These are phyloP conservation scores for Pelusios castaneus DNA, from an alignment of 2,113 vertebrate species.

Conservation along the genomic window DNA sequence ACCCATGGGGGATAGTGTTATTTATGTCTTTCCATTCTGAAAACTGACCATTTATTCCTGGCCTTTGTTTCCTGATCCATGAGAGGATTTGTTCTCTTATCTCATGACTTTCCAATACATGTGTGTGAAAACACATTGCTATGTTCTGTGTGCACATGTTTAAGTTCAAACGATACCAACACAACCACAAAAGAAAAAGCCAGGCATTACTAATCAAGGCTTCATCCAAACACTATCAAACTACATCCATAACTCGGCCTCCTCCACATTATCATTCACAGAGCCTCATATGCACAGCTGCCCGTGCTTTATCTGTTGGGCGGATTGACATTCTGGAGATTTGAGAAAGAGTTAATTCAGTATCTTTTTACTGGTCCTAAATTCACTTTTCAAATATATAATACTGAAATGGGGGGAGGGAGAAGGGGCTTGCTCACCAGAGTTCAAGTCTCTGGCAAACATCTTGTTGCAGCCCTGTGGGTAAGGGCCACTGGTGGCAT, in stretches of 20 bases:
- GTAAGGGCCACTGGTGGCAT: constrained; percentile 25
- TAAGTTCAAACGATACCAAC: not conserved
- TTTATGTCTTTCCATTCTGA: not conserved
- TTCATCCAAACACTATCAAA: not conserved
- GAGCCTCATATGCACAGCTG: not conserved
- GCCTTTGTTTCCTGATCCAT: not conserved
- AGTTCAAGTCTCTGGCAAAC: constrained; percentile 43
- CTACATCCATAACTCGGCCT: not conserved
- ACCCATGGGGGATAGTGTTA: not conserved
- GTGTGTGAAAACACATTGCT: not conserved
- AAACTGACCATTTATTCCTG: not conserved
- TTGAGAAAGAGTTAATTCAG: constrained; percentile 11
- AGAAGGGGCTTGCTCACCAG: not conserved
- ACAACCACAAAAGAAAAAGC: not conserved
- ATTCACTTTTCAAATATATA: constrained; percentile 53
- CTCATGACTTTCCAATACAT: not conserved
- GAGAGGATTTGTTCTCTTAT: not conserved
- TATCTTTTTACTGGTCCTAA: constrained; percentile 49
- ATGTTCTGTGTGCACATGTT: accelerated
- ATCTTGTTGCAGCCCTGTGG: not conserved
- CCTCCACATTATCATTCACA: not conserved
- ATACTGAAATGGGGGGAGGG: constrained; percentile 6
- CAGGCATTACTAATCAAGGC: not conserved
- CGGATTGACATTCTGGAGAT: not conserved
- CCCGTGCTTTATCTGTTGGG: constrained; percentile 17